These are phyloP conservation scores for Oedothorax gibbosus DNA, from an alignment of 1,140 invertebrate species.

Conservation along the genomic window DNA sequence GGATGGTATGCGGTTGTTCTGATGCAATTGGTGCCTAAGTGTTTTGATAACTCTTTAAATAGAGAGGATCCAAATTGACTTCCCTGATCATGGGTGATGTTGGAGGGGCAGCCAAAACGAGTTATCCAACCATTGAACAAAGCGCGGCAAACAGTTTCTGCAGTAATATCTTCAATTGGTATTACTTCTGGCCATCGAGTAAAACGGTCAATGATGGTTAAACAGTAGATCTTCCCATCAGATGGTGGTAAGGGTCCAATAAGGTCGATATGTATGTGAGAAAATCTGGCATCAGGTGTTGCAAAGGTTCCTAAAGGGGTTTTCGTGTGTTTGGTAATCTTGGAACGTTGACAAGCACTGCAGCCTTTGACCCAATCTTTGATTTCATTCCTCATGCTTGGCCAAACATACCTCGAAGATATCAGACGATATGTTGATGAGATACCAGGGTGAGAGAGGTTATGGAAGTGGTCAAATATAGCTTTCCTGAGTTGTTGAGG, in stretches of 20 bases:
- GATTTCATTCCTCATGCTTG: neutral
- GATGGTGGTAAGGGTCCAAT: constrained; percentile 69
- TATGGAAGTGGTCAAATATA: neutral
- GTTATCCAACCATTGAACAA: constrained; percentile 66
- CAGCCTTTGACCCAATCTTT: neutral
- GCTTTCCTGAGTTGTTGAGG: too few relatives aligned
- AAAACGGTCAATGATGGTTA: constrained; percentile 70
- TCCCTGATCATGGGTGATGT: constrained; percentile 68
- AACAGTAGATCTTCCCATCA: constrained; percentile 66
- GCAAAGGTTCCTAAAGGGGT: too few relatives aligned
- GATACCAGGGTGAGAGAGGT: neutral
- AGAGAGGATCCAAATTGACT: constrained; percentile 68
- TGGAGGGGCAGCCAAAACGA: constrained; percentile 64
- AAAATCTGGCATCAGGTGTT: constrained; percentile 3
- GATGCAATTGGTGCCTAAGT: neutral
- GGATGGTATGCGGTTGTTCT: neutral
- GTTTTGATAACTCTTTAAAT: neutral
- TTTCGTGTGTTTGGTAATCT: neutral
- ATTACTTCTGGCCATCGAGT: constrained; percentile 69
- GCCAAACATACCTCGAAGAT: neutral
- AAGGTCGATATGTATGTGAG: constrained; percentile 67
- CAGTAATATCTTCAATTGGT: constrained; percentile 66
- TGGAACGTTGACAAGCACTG: neutral
- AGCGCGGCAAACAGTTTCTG: constrained; percentile 65
- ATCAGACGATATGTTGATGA: neutral